Evolutionary conservation across 2,797 vertebrate genomes (phyloP).

Genomic region (Florisuga fusca): DNA sequence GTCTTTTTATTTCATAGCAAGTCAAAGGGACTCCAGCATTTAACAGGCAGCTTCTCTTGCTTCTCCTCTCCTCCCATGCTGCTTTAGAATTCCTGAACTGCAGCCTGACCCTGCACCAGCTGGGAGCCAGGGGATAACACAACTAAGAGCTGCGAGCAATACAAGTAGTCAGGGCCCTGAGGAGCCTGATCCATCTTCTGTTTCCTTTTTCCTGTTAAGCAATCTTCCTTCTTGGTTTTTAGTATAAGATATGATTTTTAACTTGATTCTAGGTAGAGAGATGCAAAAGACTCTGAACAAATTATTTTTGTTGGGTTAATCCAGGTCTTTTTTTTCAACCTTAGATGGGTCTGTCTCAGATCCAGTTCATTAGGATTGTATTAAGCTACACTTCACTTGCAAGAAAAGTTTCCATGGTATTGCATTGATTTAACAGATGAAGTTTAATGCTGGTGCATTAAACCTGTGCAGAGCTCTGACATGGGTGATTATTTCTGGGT

Average conservation of each 20-base stretch:
- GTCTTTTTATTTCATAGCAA: conserved; percentile 7
- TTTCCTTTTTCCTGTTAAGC: background rate
- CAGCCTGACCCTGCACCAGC: background rate
- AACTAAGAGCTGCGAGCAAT: background rate
- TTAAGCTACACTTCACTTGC: background rate
- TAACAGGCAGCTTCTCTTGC: background rate
- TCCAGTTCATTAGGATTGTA: conserved; percentile 19
- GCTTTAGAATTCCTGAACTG: background rate
- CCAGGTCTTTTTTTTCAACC: background rate
- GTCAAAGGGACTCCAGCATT: background rate
- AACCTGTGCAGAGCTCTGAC: background rate
- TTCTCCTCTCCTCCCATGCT: background rate
- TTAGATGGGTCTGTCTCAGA: background rate
- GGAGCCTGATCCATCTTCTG: background rate
- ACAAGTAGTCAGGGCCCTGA: background rate
- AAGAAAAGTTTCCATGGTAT: conserved; percentile 3
- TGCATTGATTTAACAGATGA: background rate
- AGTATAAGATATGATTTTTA: background rate
- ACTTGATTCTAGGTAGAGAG: background rate
- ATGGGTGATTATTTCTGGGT: background rate
- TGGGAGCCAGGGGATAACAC: background rate
- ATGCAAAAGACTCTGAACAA: background rate
- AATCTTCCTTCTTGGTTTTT: background rate
- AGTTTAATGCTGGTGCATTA: background rate
- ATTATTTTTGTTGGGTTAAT: background rate